Evolutionary conservation across 2,797 vertebrate genomes (phyloP).

Genomic region (Argyrosomus regius): DNA sequence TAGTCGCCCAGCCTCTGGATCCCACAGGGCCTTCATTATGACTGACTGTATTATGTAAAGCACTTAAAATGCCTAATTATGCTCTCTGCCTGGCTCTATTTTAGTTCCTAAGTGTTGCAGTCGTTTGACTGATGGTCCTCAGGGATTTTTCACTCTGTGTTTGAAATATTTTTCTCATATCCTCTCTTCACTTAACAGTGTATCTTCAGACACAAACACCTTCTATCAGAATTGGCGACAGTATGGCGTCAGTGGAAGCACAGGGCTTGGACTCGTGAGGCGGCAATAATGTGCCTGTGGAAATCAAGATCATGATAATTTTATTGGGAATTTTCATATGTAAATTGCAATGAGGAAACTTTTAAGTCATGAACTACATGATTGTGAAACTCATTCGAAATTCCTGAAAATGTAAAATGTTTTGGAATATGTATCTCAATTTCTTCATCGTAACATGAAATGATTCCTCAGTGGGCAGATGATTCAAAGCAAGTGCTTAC

Average conservation of each 20-base stretch:
- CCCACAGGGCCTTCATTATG: constrained; percentile 80
- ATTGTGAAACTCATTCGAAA: constrained; percentile 47
- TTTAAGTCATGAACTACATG: constrained; percentile 23
- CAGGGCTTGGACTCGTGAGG: constrained; percentile 31
- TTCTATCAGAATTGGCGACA: constrained; percentile 53
- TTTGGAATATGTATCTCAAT: constrained; percentile 48
- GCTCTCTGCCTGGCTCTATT: constrained; percentile 81
- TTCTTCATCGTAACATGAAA: constrained; percentile 59
- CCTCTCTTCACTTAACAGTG: constrained; percentile 65
- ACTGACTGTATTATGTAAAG: constrained; percentile 83
- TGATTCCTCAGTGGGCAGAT: constrained; percentile 62
- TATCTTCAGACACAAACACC: constrained; percentile 72
- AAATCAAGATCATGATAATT: constrained; percentile 47
- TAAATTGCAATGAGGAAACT: constrained; percentile 50
- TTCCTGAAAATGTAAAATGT: constrained; percentile 45
- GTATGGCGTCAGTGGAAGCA: constrained; percentile 44
- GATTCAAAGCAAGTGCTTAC: constrained; percentile 70
- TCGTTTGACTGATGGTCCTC: constrained; percentile 81
- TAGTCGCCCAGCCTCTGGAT: constrained; percentile 69
- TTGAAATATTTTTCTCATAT: constrained; percentile 77
- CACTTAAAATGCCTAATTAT: constrained; percentile 86
- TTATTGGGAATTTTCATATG: constrained; percentile 46
- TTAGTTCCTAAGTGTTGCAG: constrained; percentile 82
- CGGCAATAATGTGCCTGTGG: constrained; percentile 32
- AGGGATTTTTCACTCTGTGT: constrained; percentile 74